These are phyloP conservation scores for Pandemis cinnamomeana DNA, from an alignment of 2,888 invertebrate genomes.

Conservation along the genomic window DNA sequence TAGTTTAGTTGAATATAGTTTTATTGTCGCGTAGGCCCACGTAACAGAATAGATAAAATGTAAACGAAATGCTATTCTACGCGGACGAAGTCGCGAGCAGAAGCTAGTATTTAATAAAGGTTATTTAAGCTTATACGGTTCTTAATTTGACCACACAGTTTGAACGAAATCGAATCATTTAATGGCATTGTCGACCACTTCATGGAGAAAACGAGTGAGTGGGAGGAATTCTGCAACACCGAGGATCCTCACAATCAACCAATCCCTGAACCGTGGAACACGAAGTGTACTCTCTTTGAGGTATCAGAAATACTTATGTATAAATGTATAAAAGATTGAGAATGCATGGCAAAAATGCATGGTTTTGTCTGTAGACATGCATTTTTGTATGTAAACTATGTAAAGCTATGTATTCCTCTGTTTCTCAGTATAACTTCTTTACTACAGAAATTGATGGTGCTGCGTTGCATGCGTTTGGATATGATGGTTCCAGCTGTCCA, in stretches of 20 bases:
- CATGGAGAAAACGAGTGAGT: constrained; percentile 78
- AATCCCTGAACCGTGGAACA: constrained; percentile 89
- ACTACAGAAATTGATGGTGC: constrained; percentile 87
- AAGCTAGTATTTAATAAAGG: not conserved
- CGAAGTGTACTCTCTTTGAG: constrained; percentile 85
- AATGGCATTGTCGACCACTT: constrained; percentile 89
- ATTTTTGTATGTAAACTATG: no score
- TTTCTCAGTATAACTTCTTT: not conserved
- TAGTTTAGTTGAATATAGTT: no score
- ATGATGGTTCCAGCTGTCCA: constrained; percentile 93
- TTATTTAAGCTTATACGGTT: not conserved
- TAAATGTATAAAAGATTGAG: not conserved
- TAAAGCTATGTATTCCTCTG: no score
- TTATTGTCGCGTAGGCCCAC: no score
- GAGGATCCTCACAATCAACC: constrained; percentile 88
- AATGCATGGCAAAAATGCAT: no score
- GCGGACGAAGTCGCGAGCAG: no score
- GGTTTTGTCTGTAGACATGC: no score
- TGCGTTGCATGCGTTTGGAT: constrained; percentile 94
- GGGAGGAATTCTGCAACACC: constrained; percentile 91
- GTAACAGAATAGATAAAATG: no score
- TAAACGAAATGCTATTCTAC: no score
- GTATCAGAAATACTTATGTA: constrained; percentile 49
- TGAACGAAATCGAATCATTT: constrained; percentile 75
- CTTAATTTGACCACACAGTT: constrained; percentile 54